Base-by-base conservation (phyloP, 2,888 invertebrate species). In the Pseudococcus jackbeardsleyi region DNA sequence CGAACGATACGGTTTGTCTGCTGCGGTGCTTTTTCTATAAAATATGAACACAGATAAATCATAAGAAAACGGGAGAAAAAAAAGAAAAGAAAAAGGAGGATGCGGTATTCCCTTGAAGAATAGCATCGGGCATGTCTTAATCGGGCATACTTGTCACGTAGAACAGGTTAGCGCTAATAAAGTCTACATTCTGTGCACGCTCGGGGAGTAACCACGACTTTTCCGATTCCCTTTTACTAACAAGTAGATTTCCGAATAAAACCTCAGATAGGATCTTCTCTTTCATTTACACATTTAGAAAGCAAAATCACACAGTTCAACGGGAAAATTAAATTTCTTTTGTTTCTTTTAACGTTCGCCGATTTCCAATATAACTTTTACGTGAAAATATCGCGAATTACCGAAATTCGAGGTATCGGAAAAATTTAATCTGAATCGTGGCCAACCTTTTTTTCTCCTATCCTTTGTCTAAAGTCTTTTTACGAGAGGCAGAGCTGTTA, bases 101-200 rank as follows among this genome's bases (percentile, higher is more conserved):
- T 86, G 86, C 86, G 72, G 72, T 72, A 86, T 64, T 82, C 79
- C 72, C 64, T 86, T 54, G 85, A 59, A 68, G 68, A 68, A 72
- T 72, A 72, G 86, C 86, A 86, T 64, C 68, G 72, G 26, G 72
- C 64, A 46, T 46, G 79, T 59, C 59, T 64, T 64, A 84, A 88
- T 88, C 68, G 59, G 11, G 84, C 59, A 88, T 42, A 84, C 82
- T 50, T 64, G 84, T 88, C 88, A 88, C 88, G 88, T 88, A 82
- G 84, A 88, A 84, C 88, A 84, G 88, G 82, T 88, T 88, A 88
- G 82, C 82, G 88, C 88, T 88, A 88, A 88, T 88, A 88, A 88
- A 88, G 82, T 88, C 84, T 54, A 68, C 88, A 88, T 88, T 88
- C 88, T 48, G 59, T 17, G 82, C 88, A 88, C 88, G 88, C 82